Base-by-base conservation (phyloP, 2,113 vertebrate species). In the Vombatus ursinus region DNA sequence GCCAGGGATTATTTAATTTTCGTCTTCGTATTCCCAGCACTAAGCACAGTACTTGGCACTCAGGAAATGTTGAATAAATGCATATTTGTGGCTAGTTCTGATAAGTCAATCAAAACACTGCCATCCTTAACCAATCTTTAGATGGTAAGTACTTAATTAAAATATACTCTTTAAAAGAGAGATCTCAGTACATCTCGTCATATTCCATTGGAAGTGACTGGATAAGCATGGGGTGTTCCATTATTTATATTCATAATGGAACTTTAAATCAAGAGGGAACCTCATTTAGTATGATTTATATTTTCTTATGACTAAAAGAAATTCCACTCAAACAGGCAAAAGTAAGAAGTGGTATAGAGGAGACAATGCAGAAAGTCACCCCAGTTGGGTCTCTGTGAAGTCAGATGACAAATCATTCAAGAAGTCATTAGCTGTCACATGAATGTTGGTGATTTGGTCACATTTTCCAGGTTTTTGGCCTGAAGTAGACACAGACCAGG, bases 41-140 rank as follows among this genome's bases (percentile, higher is more conserved):
- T 84, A 84, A 84, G 57, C 57, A 84, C 16, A 84, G 68, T 44
- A 16, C 19, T 44, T 44, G 37, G 37, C n/a, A 84, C n/a, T 84
- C n/a, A 84, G n/a, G 31, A 23, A 44, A 84, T n/a, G 61, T 37
- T 77, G 19, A n/a, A 77, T n/a, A 6, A n/a, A n/a, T 84, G 68
- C 19, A 22, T 84, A 8, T 84, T 84, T 84, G 44, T 84, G 37
- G 19, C 37, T 53, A 61, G 77, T 90, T 93, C n/a, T 90, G 96
- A 95, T 96, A 96, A 97, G 54, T 96, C 96, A 94, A 95, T 95
- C 52, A 90, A 2, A 91, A 24, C 11, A 57, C 12, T 48, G 93
- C 68, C 68, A 84, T 3, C 47, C 25, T 97, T 44, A 95, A 16
- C 10, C 51, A 95, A 52, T 47, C 51, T 96, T 44, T 91, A 93